phyloP scores from a whole-genome alignment of 2,888 invertebrate species.

The Trachelus troglodyta region DNA sequence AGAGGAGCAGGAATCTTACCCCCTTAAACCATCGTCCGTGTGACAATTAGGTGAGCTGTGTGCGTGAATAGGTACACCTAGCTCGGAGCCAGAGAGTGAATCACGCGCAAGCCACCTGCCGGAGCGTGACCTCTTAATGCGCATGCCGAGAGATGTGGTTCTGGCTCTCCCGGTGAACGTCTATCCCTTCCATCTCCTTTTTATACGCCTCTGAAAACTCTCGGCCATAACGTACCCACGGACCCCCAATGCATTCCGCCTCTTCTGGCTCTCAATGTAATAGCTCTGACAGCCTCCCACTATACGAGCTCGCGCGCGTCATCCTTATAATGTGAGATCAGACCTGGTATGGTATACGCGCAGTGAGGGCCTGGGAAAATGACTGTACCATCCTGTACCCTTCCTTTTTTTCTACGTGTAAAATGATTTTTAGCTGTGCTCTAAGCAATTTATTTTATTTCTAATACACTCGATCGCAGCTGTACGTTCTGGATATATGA shows the following conservation, averaged over 20 bases:
- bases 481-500: constrained; percentile 28
- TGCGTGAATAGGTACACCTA: constrained; percentile 48
- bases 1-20: background rate
- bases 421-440: background rate
- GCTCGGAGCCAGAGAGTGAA: constrained; percentile 48
- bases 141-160: constrained; percentile 35
- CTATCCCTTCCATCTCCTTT: constrained; percentile 24
- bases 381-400: constrained; percentile 26
- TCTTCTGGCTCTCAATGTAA: constrained; percentile 37
- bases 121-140: constrained; percentile 61
- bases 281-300: constrained; percentile 45
- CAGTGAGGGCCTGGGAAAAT: constrained; percentile 38
- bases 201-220: constrained; percentile 10
- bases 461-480: background rate
- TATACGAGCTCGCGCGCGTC: constrained; percentile 26
- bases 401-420: background rate
- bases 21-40: constrained; percentile 46
- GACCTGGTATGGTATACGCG: constrained; percentile 7
- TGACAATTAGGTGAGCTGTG: constrained; percentile 49
- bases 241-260: constrained; percentile 23
- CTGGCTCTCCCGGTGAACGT: constrained; percentile 15
- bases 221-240: constrained; percentile 6
- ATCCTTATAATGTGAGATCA: constrained; percentile 18
- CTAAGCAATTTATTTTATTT: background rate
- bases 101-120: constrained; percentile 60